phyloP scores from a whole-genome alignment of 2,797 vertebrate genomes.

The Enteromius trimaculatus region DNA sequence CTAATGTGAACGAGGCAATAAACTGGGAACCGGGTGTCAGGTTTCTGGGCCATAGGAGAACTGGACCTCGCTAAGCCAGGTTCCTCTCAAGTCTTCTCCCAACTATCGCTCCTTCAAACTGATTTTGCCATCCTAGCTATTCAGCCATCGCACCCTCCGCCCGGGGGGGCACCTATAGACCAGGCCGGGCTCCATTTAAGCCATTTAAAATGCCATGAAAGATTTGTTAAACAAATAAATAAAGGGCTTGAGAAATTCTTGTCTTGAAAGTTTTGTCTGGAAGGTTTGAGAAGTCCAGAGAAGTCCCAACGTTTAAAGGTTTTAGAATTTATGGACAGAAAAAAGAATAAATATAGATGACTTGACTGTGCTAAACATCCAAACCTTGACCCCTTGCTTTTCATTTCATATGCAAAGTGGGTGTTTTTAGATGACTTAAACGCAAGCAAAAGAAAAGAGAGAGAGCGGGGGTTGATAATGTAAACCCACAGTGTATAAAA shows the following conservation, averaged over 20 bases:
- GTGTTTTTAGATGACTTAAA: constrained; percentile 3
- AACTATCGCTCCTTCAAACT: too few species aligned
- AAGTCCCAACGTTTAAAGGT: background rate
- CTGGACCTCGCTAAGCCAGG: too few species aligned
- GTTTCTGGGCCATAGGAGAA: too few species aligned
- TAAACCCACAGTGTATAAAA: background rate
- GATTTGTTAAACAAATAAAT: background rate
- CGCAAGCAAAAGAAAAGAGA: background rate
- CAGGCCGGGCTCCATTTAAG: too few species aligned
- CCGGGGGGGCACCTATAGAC: too few species aligned
- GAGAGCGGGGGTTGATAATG: background rate
- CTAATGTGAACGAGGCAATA: too few species aligned
- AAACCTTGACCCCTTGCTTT: background rate
- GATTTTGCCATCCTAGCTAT: too few species aligned
- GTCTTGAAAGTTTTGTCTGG: constrained; percentile 1
- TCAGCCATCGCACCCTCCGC: too few species aligned
- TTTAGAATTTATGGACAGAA: background rate
- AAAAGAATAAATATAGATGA: background rate
- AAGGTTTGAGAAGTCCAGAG: background rate
- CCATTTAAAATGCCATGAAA: background rate
- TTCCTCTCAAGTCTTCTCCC: too few species aligned
- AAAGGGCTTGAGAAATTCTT: background rate
- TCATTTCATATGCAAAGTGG: constrained; percentile 2
- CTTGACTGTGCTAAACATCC: background rate
- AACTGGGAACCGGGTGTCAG: too few species aligned